A percentile compares a stretch with the other conserved stretches of the same genome.
phyloP scores from a whole-genome alignment of 2,888 invertebrate genomes.

The Eupsilia transversa region DNA sequence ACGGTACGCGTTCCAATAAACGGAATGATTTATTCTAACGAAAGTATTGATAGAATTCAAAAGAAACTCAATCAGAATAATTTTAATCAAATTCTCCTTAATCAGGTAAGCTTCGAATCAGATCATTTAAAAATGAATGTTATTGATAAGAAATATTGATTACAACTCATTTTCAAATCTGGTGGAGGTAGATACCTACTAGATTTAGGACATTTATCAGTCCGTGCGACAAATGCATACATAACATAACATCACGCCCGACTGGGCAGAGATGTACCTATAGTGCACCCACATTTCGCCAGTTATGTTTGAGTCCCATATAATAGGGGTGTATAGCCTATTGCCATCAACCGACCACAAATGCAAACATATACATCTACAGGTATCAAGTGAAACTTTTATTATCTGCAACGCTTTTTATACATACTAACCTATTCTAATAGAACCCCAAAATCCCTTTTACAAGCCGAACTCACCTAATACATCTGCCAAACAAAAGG shows the following conservation, averaged over 20 bases:
- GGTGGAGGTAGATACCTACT: no score
- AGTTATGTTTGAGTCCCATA: no score
- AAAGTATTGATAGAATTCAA: not conserved
- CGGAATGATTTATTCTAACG: not conserved
- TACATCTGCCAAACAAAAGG: slow-evolving; percentile 56
- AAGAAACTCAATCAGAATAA: not conserved
- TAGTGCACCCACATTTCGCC: not conserved
- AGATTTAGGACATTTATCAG: not conserved
- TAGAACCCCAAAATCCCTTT: slow-evolving; percentile 17
- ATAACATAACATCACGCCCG: not conserved
- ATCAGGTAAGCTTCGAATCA: not conserved
- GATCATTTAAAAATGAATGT: not conserved
- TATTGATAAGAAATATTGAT: not conserved
- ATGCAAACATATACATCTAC: not conserved
- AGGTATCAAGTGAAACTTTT: not conserved
- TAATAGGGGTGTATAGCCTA: not conserved
- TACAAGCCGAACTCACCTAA: slow-evolving; percentile 41
- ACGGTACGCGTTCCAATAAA: not conserved
- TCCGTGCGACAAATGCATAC: not conserved
- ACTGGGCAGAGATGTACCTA: not conserved
- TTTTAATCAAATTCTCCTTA: not conserved
- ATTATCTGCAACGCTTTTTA: not conserved
- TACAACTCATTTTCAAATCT: not conserved
- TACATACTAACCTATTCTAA: slow-evolving; percentile 22
- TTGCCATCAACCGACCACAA: not conserved